Conservation (phyloP, 1,140 invertebrate species). For the Caerostris extrusa region DNA sequence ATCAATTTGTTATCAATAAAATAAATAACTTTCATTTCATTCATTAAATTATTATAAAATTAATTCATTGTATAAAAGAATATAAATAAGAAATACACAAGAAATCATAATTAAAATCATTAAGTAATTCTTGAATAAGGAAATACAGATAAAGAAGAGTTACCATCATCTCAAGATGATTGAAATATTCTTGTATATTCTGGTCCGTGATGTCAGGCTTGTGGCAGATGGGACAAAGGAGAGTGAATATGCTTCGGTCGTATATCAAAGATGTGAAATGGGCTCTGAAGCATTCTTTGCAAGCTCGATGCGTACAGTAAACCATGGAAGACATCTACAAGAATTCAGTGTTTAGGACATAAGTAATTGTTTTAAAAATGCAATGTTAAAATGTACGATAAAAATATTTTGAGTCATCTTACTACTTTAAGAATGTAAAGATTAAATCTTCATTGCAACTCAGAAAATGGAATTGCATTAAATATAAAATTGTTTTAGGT, state of each 20-base stretch:
- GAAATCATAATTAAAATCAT: neutral
- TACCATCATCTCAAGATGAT: constrained; percentile 91
- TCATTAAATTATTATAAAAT: too few relatives aligned
- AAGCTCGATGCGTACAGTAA: constrained; percentile 92
- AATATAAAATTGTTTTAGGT: too few relatives aligned
- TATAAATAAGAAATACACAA: neutral
- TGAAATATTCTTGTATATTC: constrained; percentile 93
- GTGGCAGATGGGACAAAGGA: constrained; percentile 95
- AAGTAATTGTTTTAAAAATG: too few relatives aligned
- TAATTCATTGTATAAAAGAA: too few relatives aligned
- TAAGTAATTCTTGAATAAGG: too few relatives aligned
- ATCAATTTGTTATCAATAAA: too few relatives aligned
- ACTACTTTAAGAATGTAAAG: too few relatives aligned
- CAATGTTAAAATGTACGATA: too few relatives aligned
- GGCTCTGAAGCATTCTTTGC: constrained; percentile 92
- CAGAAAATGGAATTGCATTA: too few relatives aligned
- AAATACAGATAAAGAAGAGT: neutral
- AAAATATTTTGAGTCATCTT: too few relatives aligned
- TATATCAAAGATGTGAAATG: constrained; percentile 96
- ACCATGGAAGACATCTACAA: constrained; percentile 93
- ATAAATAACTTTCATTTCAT: too few relatives aligned
- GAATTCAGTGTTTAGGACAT: neutral
- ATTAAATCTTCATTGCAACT: too few relatives aligned
- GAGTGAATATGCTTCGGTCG: constrained; percentile 93
- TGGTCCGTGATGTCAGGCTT: constrained; percentile 86